phyloP scores from a whole-genome alignment of 53 echinoderm and acorn worm species.

The Temnopleurus reevesii region DNA sequence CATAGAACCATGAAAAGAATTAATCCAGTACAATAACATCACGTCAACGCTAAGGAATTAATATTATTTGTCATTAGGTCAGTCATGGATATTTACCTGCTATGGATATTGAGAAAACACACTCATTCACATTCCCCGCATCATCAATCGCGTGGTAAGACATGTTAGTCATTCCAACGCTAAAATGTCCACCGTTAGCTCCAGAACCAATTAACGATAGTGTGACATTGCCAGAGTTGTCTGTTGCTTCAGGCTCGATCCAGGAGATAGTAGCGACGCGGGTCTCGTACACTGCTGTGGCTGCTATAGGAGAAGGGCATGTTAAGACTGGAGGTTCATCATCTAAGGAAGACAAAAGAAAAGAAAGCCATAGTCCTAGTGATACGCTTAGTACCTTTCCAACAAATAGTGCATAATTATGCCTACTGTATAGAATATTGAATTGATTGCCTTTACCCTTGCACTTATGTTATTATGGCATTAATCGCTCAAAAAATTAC shows the following conservation, averaged over 20 bases:
- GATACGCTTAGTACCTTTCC: too few species aligned
- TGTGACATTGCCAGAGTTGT: conserved; percentile 3
- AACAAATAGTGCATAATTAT: too few species aligned
- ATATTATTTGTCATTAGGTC: too few species aligned
- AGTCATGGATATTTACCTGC: background rate
- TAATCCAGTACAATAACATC: too few species aligned
- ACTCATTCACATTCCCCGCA: background rate
- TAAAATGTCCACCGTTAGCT: conserved; percentile 3
- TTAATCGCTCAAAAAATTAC: background rate
- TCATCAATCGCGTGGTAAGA: background rate
- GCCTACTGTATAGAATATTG: too few species aligned
- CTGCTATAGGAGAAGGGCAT: background rate
- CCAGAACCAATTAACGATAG: background rate
- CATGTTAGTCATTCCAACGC: background rate
- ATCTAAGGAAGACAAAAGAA: background rate
- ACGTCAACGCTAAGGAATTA: too few species aligned
- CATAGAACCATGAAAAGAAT: too few species aligned
- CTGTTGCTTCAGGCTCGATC: background rate
- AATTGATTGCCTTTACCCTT: too few species aligned
- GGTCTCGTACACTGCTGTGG: background rate
- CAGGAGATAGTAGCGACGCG: background rate
- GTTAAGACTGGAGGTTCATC: background rate
- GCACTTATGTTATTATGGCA: too few species aligned
- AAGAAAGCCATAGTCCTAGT: too few species aligned
- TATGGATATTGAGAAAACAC: conserved; percentile 14